Base-by-base conservation (phyloP, 1,140 invertebrate species). In the Glomeris maerens region DNA sequence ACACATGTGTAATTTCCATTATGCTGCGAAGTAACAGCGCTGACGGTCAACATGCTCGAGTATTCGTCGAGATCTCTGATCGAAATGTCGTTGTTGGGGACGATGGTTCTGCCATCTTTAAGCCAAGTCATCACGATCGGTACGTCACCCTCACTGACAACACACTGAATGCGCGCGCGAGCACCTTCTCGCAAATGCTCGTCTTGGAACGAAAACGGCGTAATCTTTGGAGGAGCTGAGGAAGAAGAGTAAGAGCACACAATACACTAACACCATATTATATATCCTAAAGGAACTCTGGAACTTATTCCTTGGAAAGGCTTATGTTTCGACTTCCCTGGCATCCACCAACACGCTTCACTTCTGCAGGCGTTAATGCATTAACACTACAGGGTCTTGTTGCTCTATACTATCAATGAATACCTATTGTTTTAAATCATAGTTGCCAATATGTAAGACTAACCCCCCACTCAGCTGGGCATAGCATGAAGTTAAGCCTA, bases 51-150 rank as follows among this genome's bases (percentile, higher is more conserved):
- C 55, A 72, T 72, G 64, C 74, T 75, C 59, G 74, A 75, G 68
- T 74, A 77, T 62, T 76, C 71, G 63, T 76, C 75, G 66, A 75
- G 70, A 66, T 78, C 77, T 58, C 77, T 74, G 57, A 80, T 73
- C 57, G 58, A 57, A 29, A 71, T 63, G 4, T 66, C 67, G 46
- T 62, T 55, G 46, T 65, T 60, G 22, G 57, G 59, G 1, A 62
- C 56, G 44, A 67, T 63, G n/a, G 56, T 17, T n/a, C 44, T 27
- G 57, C 73, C 75, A 67, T 81, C 77, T 71, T 81, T 81, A n/a
- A 75, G 69, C 80, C 81, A 83, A 45, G 68, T 70, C 59, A 84
- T 78, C 57, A 70, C 69, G n/a, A 81, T 69, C 27, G 79, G 79
- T 53, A 77, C 66, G 63, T 80, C 78, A 51, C 79, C 79, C 59